phyloP scores from a whole-genome alignment of 1,140 invertebrate species.

The Drosophila nebulosa region DNA sequence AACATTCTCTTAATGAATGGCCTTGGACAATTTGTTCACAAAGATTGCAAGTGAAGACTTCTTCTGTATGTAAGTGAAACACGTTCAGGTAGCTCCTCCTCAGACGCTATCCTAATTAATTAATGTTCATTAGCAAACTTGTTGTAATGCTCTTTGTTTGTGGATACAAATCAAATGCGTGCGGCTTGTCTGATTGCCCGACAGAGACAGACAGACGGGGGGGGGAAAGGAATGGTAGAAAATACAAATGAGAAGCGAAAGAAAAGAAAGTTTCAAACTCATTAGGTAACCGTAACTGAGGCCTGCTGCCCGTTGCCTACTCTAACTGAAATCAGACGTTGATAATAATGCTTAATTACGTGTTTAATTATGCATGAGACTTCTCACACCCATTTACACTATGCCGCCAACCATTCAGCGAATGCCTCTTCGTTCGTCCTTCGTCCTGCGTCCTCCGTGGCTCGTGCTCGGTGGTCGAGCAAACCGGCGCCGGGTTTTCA shows the following conservation, averaged over 20 bases:
- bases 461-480: constrained; percentile 16
- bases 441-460: background rate
- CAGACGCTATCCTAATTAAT: constrained; percentile 59
- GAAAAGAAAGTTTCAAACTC: constrained; percentile 60
- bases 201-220: background rate
- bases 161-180: constrained; percentile 70
- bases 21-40: constrained; percentile 11
- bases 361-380: constrained; percentile 76
- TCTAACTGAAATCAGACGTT: constrained; percentile 71
- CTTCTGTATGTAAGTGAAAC: constrained; percentile 14
- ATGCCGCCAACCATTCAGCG: background rate
- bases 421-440: background rate
- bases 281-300: constrained; percentile 49
- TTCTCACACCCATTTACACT: constrained; percentile 27
- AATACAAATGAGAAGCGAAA: constrained; percentile 4
- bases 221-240: background rate
- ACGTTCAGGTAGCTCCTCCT: constrained; percentile 27
- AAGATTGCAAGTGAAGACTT: background rate
- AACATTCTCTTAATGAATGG: constrained; percentile 1
- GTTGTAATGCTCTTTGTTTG: constrained; percentile 39
- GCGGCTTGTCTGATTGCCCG: constrained; percentile 54
- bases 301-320: constrained; percentile 23
- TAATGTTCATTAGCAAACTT: constrained; percentile 69
- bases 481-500: background rate
- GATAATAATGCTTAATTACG: constrained; percentile 79